Percentiles rank a stretch among this genome's conserved stretches.
Conservation (phyloP, 2,113 vertebrate genomes). For the Pontoporia blainvillei region DNA sequence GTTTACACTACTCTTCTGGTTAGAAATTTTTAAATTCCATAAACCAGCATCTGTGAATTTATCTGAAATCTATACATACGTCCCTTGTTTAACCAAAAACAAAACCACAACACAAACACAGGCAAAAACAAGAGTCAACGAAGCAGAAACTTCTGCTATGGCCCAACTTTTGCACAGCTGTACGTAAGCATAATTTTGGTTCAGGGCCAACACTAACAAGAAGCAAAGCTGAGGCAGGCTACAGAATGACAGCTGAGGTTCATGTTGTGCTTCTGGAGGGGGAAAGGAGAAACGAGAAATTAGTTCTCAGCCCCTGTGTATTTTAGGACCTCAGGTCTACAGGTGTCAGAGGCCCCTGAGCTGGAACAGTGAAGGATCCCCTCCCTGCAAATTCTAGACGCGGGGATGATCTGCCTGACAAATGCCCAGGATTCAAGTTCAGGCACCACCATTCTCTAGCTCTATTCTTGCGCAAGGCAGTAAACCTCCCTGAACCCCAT, state of each 20-base stretch:
- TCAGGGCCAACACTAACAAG: neutral
- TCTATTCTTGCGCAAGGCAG: neutral
- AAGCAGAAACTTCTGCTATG: neutral
- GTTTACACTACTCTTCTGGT: neutral
- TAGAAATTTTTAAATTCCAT: neutral
- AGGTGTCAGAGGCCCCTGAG: neutral
- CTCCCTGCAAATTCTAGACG: neutral
- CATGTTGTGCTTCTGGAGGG: neutral
- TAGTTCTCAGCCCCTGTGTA: neutral
- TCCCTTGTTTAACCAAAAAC: constrained; percentile 18
- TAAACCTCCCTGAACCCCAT: neutral
- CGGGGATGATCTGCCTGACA: neutral
- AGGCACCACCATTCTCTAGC: neutral
- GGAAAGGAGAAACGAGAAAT: neutral
- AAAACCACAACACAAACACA: constrained; percentile 12
- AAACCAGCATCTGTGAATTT: neutral
- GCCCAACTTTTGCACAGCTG: neutral
- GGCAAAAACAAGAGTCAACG: neutral
- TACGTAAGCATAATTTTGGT: neutral
- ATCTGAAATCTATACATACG: neutral
- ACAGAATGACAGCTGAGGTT: neutral
- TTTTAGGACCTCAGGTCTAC: neutral
- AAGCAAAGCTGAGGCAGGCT: neutral
- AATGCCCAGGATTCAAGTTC: neutral
- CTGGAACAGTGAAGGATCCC: neutral